A percentile compares a stretch with the other conserved stretches of the same genome.
phyloP scores from a whole-genome alignment of 1,140 invertebrate genomes.

The Palaemon carinicauda region DNA sequence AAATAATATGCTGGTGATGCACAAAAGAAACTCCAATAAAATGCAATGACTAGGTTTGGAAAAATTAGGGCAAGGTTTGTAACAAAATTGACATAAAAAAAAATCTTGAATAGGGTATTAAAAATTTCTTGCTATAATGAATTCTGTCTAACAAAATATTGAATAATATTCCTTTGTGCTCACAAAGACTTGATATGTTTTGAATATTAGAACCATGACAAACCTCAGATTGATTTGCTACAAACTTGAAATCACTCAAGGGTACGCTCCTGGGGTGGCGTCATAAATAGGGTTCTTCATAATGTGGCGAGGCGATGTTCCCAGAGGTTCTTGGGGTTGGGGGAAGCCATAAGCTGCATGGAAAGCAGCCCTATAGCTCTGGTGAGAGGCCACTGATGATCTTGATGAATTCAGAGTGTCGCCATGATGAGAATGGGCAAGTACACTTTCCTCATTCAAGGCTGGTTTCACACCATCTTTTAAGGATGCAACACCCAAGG shows the following conservation, averaged over 20 bases:
- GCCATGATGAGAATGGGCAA: background rate
- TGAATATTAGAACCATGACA: no score
- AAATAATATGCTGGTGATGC: no score
- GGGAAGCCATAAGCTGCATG: slow-evolving; percentile 32
- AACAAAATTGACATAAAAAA: no score
- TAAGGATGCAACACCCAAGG: background rate
- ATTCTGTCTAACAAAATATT: no score
- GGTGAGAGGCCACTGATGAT: slow-evolving; percentile 34
- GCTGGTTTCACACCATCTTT: slow-evolving; percentile 29
- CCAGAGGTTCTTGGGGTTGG: background rate
- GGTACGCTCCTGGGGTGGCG: slow-evolving; percentile 25
- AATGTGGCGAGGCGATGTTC: background rate
- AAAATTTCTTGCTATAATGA: no score
- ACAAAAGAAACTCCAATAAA: no score
- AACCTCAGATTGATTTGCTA: no score
- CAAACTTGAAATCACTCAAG: background rate
- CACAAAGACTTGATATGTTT: no score
- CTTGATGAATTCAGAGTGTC: slow-evolving; percentile 20
- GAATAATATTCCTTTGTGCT: no score
- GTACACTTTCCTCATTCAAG: background rate
- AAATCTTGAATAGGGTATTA: no score
- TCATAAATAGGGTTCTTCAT: slow-evolving; percentile 43
- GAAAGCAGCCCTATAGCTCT: slow-evolving; percentile 40
- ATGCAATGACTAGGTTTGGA: no score
- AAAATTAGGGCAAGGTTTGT: no score